Base-by-base conservation (phyloP, 2,797 vertebrate species). In the Galagoides demidoff region DNA sequence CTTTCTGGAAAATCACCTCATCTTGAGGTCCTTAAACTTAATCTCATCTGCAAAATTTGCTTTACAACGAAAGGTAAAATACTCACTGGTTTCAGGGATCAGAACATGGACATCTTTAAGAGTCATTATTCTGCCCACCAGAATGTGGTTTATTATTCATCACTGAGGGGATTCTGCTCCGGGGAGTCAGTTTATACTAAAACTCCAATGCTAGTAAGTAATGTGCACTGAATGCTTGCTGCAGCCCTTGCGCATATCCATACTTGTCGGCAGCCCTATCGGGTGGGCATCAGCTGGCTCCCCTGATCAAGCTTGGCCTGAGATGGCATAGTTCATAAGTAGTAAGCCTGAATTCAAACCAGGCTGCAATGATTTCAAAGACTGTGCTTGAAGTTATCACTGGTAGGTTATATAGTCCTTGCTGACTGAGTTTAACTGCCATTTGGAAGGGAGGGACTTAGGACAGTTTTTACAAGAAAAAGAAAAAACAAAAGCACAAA, bases 211-310 rank as follows among this genome's bases (percentile, higher is more conserved):
- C 27, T 71, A 31, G 0, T 77, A 29, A 37, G 29, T 34, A 12
- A 8, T 17, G 6, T 19, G 2, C 52, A 45, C 17, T 17, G 4
- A 71, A 23, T 0, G 0, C 52, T 68, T 19, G 5, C 64, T 73
- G 13, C 34, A n/a, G 76, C 27, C 4, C 29, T 13, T 14, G 49
- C 25, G 4, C 1, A 2, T 34, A 5, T 25, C 52, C 66, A 19
- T 2, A 29, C 59, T 25, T 25, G 3, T 10, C 0, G 5, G 7
- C 37, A 52, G 2, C 7, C 17, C 52, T 37, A 2, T 34, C 20
- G 14, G 19, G 43, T 52, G 22, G 4, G 52, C 45, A 39, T 10
- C 5, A n/a, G 12, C 17, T 5, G 13, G 61, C 29, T 25, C 8
- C 31, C 31, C 64, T 34, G n/a, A 49, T 17, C 31, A 70, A 63